Evolutionary conservation across 2,113 vertebrate species (phyloP).

Genomic region (Lampris megalopsis): DNA sequence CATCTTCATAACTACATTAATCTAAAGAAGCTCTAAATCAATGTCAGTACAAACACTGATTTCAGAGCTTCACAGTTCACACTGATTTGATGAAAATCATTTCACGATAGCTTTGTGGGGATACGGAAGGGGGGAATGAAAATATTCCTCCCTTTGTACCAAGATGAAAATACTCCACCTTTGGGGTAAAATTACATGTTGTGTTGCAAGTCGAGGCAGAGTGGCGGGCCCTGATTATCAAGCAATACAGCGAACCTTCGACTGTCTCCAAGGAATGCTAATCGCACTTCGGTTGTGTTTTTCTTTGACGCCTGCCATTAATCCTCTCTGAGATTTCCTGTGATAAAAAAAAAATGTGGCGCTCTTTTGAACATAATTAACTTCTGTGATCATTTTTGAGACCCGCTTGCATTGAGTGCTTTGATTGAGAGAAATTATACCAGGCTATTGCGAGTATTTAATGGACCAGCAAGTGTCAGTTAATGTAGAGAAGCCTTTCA

Average conservation of each 20-base stretch:
- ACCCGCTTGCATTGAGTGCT: slow-evolving; percentile 58
- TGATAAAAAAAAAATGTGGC: slow-evolving; percentile 54
- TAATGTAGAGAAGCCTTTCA: slow-evolving; percentile 72
- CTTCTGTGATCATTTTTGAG: slow-evolving; percentile 72
- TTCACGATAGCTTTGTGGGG: no score
- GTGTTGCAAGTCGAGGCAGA: slow-evolving; percentile 59
- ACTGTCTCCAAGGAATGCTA: slow-evolving; percentile 69
- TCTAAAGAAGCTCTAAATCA: no score
- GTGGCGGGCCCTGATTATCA: slow-evolving; percentile 64
- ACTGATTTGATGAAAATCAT: neutral
- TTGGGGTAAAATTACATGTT: slow-evolving; percentile 64
- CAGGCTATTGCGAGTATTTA: slow-evolving; percentile 63
- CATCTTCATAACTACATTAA: no score
- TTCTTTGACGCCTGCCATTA: slow-evolving; percentile 72
- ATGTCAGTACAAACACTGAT: neutral
- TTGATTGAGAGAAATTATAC: slow-evolving; percentile 67
- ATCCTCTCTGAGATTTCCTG: slow-evolving; percentile 59
- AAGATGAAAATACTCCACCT: slow-evolving; percentile 51
- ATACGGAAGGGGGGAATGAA: no score
- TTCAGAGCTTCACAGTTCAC: neutral
- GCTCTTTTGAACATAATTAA: slow-evolving; percentile 76
- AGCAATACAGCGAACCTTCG: slow-evolving; percentile 52
- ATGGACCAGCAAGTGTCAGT: slow-evolving; percentile 74
- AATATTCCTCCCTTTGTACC: slow-evolving; percentile 18
- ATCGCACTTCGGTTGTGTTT: slow-evolving; percentile 73